phyloP scores from a whole-genome alignment of 2,888 invertebrate species.

The Venusia cambrica region DNA sequence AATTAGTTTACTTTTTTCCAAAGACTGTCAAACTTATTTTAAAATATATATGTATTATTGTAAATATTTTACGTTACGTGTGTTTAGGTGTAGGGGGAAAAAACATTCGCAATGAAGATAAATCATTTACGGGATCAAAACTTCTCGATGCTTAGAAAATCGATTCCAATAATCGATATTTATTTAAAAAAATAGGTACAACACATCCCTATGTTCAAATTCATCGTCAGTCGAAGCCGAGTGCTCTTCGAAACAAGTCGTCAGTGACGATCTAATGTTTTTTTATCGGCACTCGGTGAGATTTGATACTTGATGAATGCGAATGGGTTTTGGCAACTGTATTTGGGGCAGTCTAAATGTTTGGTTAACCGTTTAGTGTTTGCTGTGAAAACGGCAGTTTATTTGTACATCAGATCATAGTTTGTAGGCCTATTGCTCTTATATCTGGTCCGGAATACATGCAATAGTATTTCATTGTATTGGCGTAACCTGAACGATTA shows the following conservation, averaged over 20 bases:
- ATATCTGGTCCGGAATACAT: too few species aligned
- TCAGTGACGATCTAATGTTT: slow-evolving; percentile 15
- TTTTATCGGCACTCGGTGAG: slow-evolving; percentile 22
- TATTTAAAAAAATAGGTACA: slow-evolving; percentile 1
- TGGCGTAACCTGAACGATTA: slow-evolving; percentile 12
- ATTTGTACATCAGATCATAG: slow-evolving; percentile 10
- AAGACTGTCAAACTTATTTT: too few species aligned
- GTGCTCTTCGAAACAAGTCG: slow-evolving; percentile 16
- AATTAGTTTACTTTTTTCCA: too few species aligned
- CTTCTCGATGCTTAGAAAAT: slow-evolving; percentile 24
- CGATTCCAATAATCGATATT: slow-evolving; percentile 41
- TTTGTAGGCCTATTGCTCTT: slow-evolving; percentile 7
- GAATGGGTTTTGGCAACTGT: slow-evolving; percentile 34
- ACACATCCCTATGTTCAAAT: slow-evolving; percentile 51
- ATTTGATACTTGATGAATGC: slow-evolving; percentile 34
- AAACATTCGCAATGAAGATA: too few species aligned
- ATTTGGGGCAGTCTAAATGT: slow-evolving; percentile 33
- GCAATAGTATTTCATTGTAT: slow-evolving; percentile 9
- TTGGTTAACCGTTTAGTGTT: slow-evolving; percentile 30
- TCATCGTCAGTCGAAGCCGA: slow-evolving; percentile 48
- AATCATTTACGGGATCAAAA: too few species aligned
- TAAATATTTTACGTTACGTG: too few species aligned
- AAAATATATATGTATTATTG: too few species aligned
- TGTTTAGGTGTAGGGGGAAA: too few species aligned
- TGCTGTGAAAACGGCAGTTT: slow-evolving; percentile 22